Conservation (phyloP, 2,113 vertebrate species). For the Atractosteus spatula region DNA sequence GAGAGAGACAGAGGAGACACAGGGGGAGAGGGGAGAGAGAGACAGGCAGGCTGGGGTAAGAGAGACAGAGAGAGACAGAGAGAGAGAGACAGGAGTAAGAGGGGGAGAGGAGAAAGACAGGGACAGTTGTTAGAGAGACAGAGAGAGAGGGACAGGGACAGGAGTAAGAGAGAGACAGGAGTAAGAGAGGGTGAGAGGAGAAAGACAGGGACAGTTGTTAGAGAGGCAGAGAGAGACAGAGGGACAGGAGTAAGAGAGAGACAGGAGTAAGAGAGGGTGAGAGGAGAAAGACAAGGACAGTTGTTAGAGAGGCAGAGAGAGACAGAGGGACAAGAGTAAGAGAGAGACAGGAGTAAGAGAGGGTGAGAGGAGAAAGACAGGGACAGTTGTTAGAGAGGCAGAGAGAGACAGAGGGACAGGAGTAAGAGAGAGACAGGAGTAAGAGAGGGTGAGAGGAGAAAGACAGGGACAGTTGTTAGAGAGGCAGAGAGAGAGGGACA, state of each 20-base stretch:
- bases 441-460: neutral
- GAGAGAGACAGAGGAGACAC: too few relatives aligned
- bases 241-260: too few relatives aligned
- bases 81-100: neutral
- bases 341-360: neutral
- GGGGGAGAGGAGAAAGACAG: neutral
- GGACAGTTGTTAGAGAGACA: too few relatives aligned
- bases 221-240: neutral
- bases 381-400: too few relatives aligned
- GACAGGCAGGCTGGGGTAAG: too few relatives aligned
- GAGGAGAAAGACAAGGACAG: too few relatives aligned
- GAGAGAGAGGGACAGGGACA: neutral
- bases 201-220: neutral
- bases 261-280: too few relatives aligned
- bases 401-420: conserved; percentile 3
- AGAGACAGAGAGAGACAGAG: neutral
- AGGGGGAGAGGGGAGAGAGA: too few relatives aligned
- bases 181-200: neutral
- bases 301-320: too few relatives aligned
- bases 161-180: neutral
- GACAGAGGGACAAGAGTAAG: too few relatives aligned
- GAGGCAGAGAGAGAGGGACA: neutral
- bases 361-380: conserved; percentile 1
- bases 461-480: neutral
- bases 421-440: conserved; percentile 6